Base-by-base conservation (phyloP, 2,888 invertebrate genomes). In the Platerodrilus igneus region DNA sequence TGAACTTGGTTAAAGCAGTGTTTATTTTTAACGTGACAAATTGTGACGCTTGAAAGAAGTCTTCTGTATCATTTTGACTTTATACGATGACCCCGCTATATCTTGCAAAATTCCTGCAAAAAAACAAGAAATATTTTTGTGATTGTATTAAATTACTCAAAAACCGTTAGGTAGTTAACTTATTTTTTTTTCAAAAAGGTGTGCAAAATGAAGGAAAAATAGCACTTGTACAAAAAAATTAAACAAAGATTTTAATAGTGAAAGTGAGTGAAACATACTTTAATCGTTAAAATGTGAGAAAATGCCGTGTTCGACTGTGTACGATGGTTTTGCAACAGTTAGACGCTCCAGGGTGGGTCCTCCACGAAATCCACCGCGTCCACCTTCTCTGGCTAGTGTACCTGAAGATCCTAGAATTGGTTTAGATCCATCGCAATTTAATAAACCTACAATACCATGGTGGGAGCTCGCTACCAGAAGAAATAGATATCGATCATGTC, bases 251-350 rank as follows among this genome's bases (percentile, higher is more conserved):
- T n/a, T n/a, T n/a, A n/a, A n/a, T n/a, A n/a, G n/a, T n/a, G n/a
- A n/a, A n/a, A n/a, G n/a, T n/a, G n/a, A n/a, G n/a, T n/a, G n/a
- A n/a, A n/a, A n/a, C n/a, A n/a, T n/a, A n/a, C n/a, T n/a, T n/a
- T n/a, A n/a, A n/a, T n/a, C n/a, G n/a, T n/a, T n/a, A 17, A 33
- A 25, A 23, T 25, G 5, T 14, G 23, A n/a, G n/a, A 46, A 41
- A 35, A 61, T 61, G 59, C 62, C 60, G 27, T 59, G 59, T 45
- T 62, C 78, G 35, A 79, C 83, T 41, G 79, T 89, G 33, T 83
- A 87, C 67, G 89, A 90, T 67, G 89, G 89, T 37, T 90, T 86
- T 68, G 89, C 89, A 33, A 90, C 89, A n/a, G 86, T 90, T 53
- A 74, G 86, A 41, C 76, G 83, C 8, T 78, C 70, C 55, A 50